Conservation (phyloP, 1,140 invertebrate genomes). For the Lasaia peninsularis region DNA sequence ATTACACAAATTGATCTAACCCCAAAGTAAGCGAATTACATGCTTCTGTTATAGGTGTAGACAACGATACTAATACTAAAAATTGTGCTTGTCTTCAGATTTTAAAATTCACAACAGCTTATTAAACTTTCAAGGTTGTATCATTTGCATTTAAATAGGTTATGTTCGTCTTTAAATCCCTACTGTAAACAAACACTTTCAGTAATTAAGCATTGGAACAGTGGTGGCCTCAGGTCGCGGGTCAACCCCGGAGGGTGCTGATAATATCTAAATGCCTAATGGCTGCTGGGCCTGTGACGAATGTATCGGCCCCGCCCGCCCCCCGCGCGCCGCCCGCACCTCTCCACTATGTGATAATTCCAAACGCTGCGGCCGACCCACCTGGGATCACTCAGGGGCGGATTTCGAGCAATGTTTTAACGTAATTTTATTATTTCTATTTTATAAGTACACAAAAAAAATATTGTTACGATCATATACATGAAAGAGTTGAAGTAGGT, state of each 20-base stretch:
- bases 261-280: conserved; percentile 77
- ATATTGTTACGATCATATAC: too few relatives aligned
- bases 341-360: conserved; percentile 73
- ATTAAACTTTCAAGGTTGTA: conserved; percentile 23
- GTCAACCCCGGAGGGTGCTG: conserved; percentile 61
- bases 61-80: too few relatives aligned
- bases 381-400: conserved; percentile 68
- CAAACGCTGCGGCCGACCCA: conserved; percentile 76
- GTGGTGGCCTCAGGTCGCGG: conserved; percentile 62
- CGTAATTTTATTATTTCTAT: neutral
- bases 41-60: too few relatives aligned
- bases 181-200: conserved; percentile 61
- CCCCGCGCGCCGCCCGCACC: conserved; percentile 31
- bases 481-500: too few relatives aligned
- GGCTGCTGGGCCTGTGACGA: conserved; percentile 75
- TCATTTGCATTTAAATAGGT: conserved; percentile 19
- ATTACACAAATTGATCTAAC: too few relatives aligned
- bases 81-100: conserved; percentile 33
- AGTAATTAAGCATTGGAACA: conserved; percentile 69
- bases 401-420: conserved; percentile 29
- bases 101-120: conserved; percentile 29
- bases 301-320: conserved; percentile 55
- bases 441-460: too few relatives aligned
- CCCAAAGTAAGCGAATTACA: too few relatives aligned
- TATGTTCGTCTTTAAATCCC: conserved; percentile 34